Conservation (phyloP, 2,113 vertebrate species). For the Bubo bubo region DNA sequence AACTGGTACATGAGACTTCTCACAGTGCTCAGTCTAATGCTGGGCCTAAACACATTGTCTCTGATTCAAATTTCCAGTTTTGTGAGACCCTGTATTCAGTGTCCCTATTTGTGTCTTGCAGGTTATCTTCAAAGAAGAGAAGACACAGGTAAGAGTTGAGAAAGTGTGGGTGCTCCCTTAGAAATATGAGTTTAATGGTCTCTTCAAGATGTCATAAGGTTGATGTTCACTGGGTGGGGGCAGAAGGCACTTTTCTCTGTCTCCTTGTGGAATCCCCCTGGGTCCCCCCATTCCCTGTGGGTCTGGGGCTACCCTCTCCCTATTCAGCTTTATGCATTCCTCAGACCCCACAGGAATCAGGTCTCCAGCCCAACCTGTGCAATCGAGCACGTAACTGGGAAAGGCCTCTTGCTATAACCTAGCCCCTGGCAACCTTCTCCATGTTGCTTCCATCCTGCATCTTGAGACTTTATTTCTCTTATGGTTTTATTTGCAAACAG, state of each 20-base stretch:
- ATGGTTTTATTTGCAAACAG: neutral
- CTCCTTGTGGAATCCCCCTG: neutral
- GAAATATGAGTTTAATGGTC: neutral
- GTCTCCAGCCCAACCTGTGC: neutral
- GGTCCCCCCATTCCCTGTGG: neutral
- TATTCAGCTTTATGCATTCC: neutral
- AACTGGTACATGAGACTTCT: neutral
- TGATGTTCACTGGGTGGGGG: neutral
- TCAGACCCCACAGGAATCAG: neutral
- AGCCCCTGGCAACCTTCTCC: neutral
- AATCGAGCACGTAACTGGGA: neutral
- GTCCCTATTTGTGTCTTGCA: slow-evolving; percentile 56
- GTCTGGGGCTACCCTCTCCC: neutral
- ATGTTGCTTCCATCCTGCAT: neutral
- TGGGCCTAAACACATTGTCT: neutral
- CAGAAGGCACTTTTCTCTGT: neutral
- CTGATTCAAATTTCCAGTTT: neutral
- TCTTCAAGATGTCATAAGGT: neutral
- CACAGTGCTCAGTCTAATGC: neutral
- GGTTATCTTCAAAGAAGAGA: slow-evolving; percentile 91
- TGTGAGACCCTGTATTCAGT: neutral
- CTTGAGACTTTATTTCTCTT: neutral
- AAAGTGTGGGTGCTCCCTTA: neutral
- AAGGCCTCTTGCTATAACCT: neutral
- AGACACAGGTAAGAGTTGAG: slow-evolving; percentile 86